Conservation (phyloP, 2,888 invertebrate species). For the Mayetiola destructor region DNA sequence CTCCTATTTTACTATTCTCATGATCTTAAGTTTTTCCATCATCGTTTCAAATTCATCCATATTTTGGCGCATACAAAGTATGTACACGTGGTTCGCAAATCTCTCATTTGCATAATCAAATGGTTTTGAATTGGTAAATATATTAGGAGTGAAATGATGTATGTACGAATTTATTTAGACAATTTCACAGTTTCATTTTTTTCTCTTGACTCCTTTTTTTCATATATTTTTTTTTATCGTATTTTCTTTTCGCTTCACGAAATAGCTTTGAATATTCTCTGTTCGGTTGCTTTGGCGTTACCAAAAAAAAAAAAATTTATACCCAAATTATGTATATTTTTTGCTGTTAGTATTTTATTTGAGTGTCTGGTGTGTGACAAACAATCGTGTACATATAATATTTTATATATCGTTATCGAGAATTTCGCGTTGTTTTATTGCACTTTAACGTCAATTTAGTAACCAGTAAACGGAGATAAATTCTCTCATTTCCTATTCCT, state of each 20-base stretch:
- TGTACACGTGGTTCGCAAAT: conserved; percentile 23
- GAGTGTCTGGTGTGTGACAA: background rate
- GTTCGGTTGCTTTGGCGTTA: background rate
- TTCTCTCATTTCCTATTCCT: too few species aligned
- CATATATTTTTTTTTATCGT: background rate
- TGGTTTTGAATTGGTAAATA: conserved; percentile 22
- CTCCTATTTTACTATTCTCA: background rate
- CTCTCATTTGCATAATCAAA: conserved; percentile 36
- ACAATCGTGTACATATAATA: too few species aligned
- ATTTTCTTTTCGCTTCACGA: background rate
- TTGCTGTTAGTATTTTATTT: background rate
- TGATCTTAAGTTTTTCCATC: background rate
- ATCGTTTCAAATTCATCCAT: background rate
- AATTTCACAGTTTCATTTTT: background rate
- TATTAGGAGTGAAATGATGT: conserved; percentile 12
- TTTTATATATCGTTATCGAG: too few species aligned
- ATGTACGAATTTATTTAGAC: conserved; percentile 13
- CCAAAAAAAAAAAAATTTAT: background rate
- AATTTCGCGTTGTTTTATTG: conserved; percentile 7
- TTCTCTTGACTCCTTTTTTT: background rate
- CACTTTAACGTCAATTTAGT: background rate
- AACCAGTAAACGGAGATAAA: background rate
- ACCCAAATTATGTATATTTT: background rate
- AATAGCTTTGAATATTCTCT: background rate
- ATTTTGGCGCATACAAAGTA: background rate